phyloP scores from a whole-genome alignment of 2,113 vertebrate genomes.

The Caranx ignobilis region DNA sequence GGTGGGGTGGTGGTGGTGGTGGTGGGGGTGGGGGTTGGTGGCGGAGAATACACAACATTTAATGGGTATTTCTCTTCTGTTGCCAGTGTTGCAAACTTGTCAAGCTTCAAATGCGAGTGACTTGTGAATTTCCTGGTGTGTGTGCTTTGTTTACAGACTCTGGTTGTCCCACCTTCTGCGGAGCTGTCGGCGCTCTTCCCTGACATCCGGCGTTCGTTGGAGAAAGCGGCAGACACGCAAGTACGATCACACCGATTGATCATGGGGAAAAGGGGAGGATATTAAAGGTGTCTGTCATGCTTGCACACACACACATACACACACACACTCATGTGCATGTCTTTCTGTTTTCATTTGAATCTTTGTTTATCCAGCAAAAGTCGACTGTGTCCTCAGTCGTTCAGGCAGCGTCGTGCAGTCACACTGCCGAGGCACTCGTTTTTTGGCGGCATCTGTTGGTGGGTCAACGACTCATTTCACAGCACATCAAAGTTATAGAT shows the following conservation, averaged over 20 bases:
- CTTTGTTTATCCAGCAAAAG: slow-evolving; percentile 49
- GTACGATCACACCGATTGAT: slow-evolving; percentile 82
- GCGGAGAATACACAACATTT: slow-evolving; percentile 14
- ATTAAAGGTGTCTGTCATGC: slow-evolving; percentile 91
- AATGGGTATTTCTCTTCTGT: slow-evolving; percentile 59
- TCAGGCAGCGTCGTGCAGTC: slow-evolving; percentile 3
- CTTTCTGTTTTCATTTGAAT: slow-evolving; percentile 61
- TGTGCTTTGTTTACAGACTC: slow-evolving; percentile 81
- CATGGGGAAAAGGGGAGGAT: slow-evolving; percentile 82
- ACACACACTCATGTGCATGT: slow-evolving; percentile 76
- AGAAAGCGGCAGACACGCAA: slow-evolving; percentile 75
- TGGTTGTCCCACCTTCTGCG: slow-evolving; percentile 78
- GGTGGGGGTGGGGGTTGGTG: no score
- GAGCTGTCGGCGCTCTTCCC: slow-evolving; percentile 82
- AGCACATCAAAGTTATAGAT: neutral
- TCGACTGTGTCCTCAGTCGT: slow-evolving; percentile 73
- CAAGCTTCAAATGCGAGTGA: slow-evolving; percentile 69
- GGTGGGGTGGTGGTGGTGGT: neutral
- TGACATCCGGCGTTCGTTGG: slow-evolving; percentile 73
- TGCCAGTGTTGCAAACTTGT: slow-evolving; percentile 64
- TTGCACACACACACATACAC: slow-evolving; percentile 79
- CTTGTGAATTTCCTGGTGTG: slow-evolving; percentile 77
- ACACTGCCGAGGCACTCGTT: neutral
- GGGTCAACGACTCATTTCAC: neutral
- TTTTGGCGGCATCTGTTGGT: neutral